Percentiles rank a stretch among this genome's conserved stretches.
Conservation (phyloP, 2,113 vertebrate species). For the Sorex fumeus region DNA sequence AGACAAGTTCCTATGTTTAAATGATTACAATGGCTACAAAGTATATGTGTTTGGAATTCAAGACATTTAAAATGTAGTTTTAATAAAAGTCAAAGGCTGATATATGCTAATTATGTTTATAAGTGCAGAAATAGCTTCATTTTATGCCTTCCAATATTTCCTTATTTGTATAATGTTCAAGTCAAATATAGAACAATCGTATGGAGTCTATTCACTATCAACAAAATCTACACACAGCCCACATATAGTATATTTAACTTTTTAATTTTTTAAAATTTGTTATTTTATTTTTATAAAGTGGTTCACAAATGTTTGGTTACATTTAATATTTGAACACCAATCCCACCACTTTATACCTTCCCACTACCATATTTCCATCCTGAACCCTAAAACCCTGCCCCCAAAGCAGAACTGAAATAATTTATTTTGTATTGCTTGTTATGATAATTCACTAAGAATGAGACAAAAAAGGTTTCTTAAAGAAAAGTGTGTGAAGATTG, state of each 20-base stretch:
- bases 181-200: background rate
- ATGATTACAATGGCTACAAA: background rate
- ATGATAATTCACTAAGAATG: no score
- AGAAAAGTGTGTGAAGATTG: no score
- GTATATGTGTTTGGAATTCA: background rate
- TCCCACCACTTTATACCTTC: no score
- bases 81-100: constrained; percentile 43
- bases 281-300: background rate
- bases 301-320: background rate
- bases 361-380: no score
- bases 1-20: background rate
- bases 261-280: background rate
- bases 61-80: constrained; percentile 36
- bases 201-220: background rate
- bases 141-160: background rate
- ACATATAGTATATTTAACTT: background rate
- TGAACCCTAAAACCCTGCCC: no score
- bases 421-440: no score
- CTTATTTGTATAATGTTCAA: constrained; percentile 3
- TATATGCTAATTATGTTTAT: constrained; percentile 20
- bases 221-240: background rate
- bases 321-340: no score
- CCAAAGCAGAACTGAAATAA: no score
- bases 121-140: background rate
- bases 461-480: no score